Evolutionary conservation across 2,888 invertebrate genomes (phyloP), one percentile per base, ranked within the genome.

Genomic region (Drosophila stalkeri): DNA sequence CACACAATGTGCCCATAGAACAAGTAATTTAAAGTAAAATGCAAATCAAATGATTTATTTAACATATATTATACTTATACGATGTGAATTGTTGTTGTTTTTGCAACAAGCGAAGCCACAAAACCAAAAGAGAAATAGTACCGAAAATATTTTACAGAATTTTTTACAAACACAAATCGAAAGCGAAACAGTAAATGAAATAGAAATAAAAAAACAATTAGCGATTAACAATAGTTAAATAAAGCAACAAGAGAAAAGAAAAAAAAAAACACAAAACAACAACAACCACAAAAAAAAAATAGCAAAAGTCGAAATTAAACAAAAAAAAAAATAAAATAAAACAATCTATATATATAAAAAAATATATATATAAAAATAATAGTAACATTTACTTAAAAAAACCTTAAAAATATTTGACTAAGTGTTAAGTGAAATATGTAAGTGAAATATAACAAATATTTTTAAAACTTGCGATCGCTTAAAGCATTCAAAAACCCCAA

Each of bases 1-100:
- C 83, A 88, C 84, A 85, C 87, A 83, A 87, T 87, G 90, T 90
- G 90, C 90, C 90, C 90, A 90, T 90, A 90, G 90, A 91, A 90
- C 90, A 86, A 84, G 90, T 90, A 89, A 90, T 82, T 83, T 89
- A 86, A 73, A 49, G 77, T 66, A 72, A 64, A 62, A 59, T 62
- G 56, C 57, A 75, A 80, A 83, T 72, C 80, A 76, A 89, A 82
- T 72, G 61, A 83, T 82, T 89, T 87, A 89, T 87, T 87, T 80
- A 51, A 51, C 33, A 33, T 51, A 87, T 89, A 85, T 85, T 87
- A 81, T 76, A 86, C 61, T 67, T 68, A 71, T 77, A 71, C 64
- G 66, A 68, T 72, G 79, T 60, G 59, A 76, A 72, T 61, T 82
- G 82, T 86, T 82, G 82, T 86, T 85, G 89, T 85, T 85, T 72